A percentile compares a stretch with the other conserved stretches of the same genome.
phyloP scores from a whole-genome alignment of 2,888 invertebrate genomes.

The Ceramica pisi region DNA sequence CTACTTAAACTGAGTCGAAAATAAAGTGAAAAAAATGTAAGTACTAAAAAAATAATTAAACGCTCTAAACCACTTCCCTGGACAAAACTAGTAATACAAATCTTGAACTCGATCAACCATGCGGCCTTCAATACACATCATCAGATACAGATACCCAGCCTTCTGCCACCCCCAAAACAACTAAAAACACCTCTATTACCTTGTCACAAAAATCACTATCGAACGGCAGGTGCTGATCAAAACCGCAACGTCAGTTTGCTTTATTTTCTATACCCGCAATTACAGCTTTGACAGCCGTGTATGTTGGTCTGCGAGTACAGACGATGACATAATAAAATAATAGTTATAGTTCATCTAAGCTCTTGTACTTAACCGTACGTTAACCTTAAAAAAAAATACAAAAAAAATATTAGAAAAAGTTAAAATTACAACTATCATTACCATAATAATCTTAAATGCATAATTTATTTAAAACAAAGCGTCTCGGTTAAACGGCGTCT shows the following conservation, averaged over 20 bases:
- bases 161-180: slow-evolving; percentile 49
- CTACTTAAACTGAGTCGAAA: background rate
- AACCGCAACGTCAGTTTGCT: slow-evolving; percentile 77
- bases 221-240: slow-evolving; percentile 38
- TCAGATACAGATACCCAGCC: slow-evolving; percentile 75
- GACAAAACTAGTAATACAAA: slow-evolving; percentile 83
- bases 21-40: slow-evolving; percentile 55
- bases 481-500: slow-evolving; percentile 5
- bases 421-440: slow-evolving; percentile 24
- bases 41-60: slow-evolving; percentile 83
- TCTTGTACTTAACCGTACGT: slow-evolving; percentile 30
- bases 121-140: slow-evolving; percentile 81
- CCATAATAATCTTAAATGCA: slow-evolving; percentile 32
- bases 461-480: slow-evolving; percentile 44
- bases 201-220: slow-evolving; percentile 68
- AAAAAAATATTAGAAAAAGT: slow-evolving; percentile 1
- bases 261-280: slow-evolving; percentile 87
- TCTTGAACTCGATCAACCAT: slow-evolving; percentile 86
- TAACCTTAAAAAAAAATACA: slow-evolving; percentile 40
- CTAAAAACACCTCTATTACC: slow-evolving; percentile 58
- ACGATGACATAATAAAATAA: slow-evolving; percentile 73
- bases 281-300: slow-evolving; percentile 88
- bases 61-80: slow-evolving; percentile 80
- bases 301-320: slow-evolving; percentile 77
- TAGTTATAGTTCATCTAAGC: slow-evolving; percentile 27